phyloP scores from a whole-genome alignment of 2,888 invertebrate species.

The Cephus pygmeus region DNA sequence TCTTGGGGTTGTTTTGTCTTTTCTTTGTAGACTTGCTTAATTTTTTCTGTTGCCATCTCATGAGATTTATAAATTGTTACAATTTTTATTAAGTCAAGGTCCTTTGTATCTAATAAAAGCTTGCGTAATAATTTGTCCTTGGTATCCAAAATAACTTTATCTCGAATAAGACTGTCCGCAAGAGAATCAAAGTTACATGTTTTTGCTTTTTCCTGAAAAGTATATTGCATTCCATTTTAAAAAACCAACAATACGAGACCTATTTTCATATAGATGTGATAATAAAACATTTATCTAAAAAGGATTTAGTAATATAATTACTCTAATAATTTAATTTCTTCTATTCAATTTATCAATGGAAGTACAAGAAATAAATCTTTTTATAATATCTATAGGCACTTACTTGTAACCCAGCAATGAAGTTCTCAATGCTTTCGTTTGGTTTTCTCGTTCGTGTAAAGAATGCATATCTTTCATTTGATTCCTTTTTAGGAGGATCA shows the following conservation, averaged over 20 bases:
- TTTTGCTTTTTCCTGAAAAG: constrained; percentile 29
- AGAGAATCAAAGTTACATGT: constrained; percentile 36
- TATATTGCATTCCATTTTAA: neutral
- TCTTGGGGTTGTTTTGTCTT: constrained; percentile 18
- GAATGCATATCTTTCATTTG: constrained; percentile 32
- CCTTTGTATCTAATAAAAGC: constrained; percentile 2
- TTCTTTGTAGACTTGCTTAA: neutral
- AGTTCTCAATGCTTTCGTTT: constrained; percentile 26
- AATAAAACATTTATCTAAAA: neutral
- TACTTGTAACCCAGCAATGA: constrained; percentile 33
- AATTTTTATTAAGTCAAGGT: constrained; percentile 20
- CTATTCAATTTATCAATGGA: neutral
- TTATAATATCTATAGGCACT: neutral
- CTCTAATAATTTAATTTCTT: neutral
- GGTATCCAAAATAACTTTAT: constrained; percentile 34
- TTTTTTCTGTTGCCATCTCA: constrained; percentile 14
- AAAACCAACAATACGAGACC: neutral
- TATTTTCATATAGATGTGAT: neutral
- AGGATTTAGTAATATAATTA: neutral
- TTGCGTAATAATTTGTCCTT: constrained; percentile 24
- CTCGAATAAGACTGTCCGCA: constrained; percentile 35
- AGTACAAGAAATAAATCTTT: neutral
- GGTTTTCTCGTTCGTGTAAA: constrained; percentile 22
- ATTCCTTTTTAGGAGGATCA: constrained; percentile 29
- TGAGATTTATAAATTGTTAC: constrained; percentile 18